Evolutionary conservation across 2,888 invertebrate species (phyloP).

Genomic region (Altica lythri): DNA sequence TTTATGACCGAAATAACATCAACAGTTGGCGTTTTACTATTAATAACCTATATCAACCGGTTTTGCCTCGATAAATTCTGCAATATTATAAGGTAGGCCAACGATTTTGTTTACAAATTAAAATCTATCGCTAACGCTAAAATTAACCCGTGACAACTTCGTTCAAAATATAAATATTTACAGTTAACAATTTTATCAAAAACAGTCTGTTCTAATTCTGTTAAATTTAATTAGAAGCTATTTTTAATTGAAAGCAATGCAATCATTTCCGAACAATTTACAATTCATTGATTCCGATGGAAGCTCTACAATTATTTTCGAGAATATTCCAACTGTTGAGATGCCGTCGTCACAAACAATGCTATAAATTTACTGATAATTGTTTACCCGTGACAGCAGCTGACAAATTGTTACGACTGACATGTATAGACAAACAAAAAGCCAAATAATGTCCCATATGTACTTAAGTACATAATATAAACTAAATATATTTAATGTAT

Average conservation of each 20-base stretch:
- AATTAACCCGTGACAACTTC: too few species aligned
- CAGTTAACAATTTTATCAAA: too few species aligned
- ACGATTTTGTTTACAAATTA: too few species aligned
- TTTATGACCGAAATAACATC: too few species aligned
- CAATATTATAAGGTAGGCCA: too few species aligned
- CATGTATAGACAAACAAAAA: conserved; percentile 5
- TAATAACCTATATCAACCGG: too few species aligned
- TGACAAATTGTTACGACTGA: conserved; percentile 20
- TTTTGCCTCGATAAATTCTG: too few species aligned
- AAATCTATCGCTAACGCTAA: too few species aligned
- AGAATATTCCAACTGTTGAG: conserved; percentile 24
- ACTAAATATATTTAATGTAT: too few species aligned
- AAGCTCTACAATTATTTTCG: conserved; percentile 22
- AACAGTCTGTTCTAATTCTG: neutral
- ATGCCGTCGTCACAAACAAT: conserved; percentile 24
- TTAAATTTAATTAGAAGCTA: conserved; percentile 13
- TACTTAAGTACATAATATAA: too few species aligned
- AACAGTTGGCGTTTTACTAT: too few species aligned
- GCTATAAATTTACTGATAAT: conserved; percentile 20
- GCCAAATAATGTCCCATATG: neutral
- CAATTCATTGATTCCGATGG: conserved; percentile 16
- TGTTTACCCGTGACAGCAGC: conserved; percentile 19
- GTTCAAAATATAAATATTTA: too few species aligned
- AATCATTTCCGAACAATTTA: conserved; percentile 17
- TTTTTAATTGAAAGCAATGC: conserved; percentile 17